phyloP scores from a whole-genome alignment of 2,113 vertebrate genomes.

The Centropristis striata region DNA sequence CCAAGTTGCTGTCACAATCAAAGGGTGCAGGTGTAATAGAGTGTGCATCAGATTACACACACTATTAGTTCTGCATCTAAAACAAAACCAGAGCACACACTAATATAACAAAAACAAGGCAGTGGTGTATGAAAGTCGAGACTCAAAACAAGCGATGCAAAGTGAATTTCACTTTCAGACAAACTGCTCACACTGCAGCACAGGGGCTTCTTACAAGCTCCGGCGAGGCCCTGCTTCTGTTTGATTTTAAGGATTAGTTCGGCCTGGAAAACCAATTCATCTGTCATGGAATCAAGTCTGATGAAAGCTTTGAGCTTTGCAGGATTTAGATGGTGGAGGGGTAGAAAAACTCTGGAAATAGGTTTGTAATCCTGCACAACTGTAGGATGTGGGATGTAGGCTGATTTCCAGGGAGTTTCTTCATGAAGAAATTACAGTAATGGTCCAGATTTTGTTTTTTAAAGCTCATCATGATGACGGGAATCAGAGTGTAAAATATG shows the following conservation, averaged over 20 bases:
- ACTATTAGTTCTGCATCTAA: background rate
- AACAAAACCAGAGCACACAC: background rate
- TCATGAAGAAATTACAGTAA: constrained; percentile 22
- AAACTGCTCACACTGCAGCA: constrained; percentile 50
- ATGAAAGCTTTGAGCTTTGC: constrained; percentile 79
- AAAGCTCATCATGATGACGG: background rate
- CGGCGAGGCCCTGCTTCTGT: constrained; percentile 31
- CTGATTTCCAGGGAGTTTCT: constrained; percentile 38
- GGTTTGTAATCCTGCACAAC: constrained; percentile 73
- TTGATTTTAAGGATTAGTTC: constrained; percentile 79
- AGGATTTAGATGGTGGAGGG: constrained; percentile 65
- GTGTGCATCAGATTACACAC: constrained; percentile 5
- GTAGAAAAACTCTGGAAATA: constrained; percentile 60
- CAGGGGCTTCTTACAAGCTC: constrained; percentile 37
- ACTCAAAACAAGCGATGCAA: constrained; percentile 37
- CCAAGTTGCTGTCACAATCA: constrained; percentile 10
- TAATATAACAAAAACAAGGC: background rate
- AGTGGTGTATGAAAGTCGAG: constrained; percentile 19
- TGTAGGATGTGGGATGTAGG: constrained; percentile 35
- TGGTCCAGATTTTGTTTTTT: background rate
- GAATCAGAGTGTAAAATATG: background rate
- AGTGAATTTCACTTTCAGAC: constrained; percentile 57
- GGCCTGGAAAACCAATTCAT: constrained; percentile 81
- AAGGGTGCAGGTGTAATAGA: background rate
- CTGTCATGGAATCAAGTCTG: constrained; percentile 78